These are phyloP conservation scores for Trichoplusia ni DNA, from an alignment of 1,140 invertebrate genomes.

Conservation along the genomic window DNA sequence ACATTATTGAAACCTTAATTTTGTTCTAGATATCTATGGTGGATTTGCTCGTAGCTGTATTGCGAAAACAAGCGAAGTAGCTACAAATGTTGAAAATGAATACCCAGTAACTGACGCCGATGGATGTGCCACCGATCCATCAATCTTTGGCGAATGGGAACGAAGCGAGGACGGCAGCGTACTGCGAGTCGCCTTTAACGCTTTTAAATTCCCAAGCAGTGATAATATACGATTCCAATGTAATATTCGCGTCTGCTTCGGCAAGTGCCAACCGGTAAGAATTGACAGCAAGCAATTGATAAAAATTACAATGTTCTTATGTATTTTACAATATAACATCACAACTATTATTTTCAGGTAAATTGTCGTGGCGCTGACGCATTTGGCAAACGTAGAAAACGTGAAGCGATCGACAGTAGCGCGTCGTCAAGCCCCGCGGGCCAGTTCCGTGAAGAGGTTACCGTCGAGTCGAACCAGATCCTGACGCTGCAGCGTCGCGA, in stretches of 20 bases:
- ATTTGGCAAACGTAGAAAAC: conserved; percentile 90
- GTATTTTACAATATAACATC: not conserved
- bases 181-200: conserved; percentile 93
- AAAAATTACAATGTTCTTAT: not conserved
- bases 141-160: conserved; percentile 96
- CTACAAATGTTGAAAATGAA: conserved; percentile 90
- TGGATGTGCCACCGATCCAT: conserved; percentile 95
- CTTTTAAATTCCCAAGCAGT: conserved; percentile 97
- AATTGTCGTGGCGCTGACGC: conserved; percentile 96
- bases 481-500: conserved; percentile 93
- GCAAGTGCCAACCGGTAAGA: conserved; percentile 96
- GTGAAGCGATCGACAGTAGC: conserved; percentile 84
- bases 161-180: conserved; percentile 92
- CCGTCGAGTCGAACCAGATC: conserved; percentile 95
- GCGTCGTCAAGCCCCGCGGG: conserved; percentile 87
- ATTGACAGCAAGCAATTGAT: not conserved
- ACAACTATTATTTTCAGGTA: conserved; percentile 83
- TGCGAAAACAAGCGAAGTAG: conserved; percentile 94
- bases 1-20: no score
- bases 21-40: conserved; percentile 92
- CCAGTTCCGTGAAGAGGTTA: conserved; percentile 95
- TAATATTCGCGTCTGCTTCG: conserved; percentile 97
- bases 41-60: conserved; percentile 96
- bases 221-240: conserved; percentile 98
- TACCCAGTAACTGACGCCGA: conserved; percentile 96